Evolutionary conservation across 2,888 invertebrate species (phyloP).

Genomic region (Galerucella nymphaeae): DNA sequence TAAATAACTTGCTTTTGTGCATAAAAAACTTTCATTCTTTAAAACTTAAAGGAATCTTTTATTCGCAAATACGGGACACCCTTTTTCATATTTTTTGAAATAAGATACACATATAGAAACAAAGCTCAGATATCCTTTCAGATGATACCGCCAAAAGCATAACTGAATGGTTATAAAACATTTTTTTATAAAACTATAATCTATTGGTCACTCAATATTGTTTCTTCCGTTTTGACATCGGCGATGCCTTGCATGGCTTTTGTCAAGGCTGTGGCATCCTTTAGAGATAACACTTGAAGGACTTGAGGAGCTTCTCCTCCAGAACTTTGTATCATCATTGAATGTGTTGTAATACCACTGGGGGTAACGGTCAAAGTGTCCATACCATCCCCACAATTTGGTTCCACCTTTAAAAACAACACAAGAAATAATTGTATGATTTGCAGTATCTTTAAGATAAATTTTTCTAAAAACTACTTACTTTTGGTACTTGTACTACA

Average conservation of each 20-base stretch:
- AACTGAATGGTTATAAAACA: constrained; percentile 36
- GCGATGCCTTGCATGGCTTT: constrained; percentile 81
- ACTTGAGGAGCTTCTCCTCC: constrained; percentile 80
- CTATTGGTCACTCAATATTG: constrained; percentile 67
- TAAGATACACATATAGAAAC: constrained; percentile 3
- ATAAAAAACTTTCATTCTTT: not conserved
- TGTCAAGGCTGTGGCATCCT: constrained; percentile 84
- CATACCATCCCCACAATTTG: constrained; percentile 76
- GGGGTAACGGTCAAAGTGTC: constrained; percentile 80
- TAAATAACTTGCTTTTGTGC: not conserved
- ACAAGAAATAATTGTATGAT: not conserved
- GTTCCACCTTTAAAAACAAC: constrained; percentile 73
- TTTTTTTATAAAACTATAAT: constrained; percentile 41
- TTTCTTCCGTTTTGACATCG: constrained; percentile 80
- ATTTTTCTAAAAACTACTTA: constrained; percentile 43
- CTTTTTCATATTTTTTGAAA: not conserved
- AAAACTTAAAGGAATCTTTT: not conserved
- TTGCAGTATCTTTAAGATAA: not conserved
- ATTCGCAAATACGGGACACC: not conserved
- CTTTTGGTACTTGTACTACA: constrained; percentile 80
- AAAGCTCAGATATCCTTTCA: constrained; percentile 23
- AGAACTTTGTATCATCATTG: constrained; percentile 82
- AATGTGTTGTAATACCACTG: constrained; percentile 76
- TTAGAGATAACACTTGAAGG: constrained; percentile 85
- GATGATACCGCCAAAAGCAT: constrained; percentile 21